Evolutionary conservation across 2,113 vertebrate species (phyloP).

Genomic region (Picathartes gymnocephalus): DNA sequence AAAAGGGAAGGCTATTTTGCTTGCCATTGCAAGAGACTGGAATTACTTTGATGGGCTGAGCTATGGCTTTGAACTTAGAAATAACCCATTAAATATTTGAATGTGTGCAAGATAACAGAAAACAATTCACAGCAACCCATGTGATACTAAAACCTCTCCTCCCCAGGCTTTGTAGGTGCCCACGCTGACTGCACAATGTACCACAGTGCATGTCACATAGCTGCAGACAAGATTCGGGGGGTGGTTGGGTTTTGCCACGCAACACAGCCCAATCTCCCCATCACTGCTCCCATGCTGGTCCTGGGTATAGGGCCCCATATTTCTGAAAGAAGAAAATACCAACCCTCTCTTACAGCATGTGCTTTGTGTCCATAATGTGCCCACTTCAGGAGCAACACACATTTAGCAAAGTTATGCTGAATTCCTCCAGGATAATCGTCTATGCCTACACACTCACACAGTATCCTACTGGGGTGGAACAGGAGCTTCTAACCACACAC

Average conservation of each 20-base stretch:
- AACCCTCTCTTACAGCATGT: background rate
- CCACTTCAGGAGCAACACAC: background rate
- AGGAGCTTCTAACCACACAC: background rate
- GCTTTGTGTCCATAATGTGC: background rate
- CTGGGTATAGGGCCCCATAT: background rate
- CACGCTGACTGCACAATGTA: background rate
- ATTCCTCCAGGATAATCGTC: background rate
- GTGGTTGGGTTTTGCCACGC: background rate
- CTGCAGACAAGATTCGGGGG: background rate
- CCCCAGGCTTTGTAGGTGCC: background rate
- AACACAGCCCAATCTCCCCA: background rate
- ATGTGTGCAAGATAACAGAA: background rate
- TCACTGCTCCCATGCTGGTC: background rate
- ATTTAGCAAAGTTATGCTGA: background rate
- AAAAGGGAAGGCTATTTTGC: background rate
- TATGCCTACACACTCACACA: background rate
- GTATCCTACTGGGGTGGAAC: background rate
- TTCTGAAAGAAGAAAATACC: background rate
- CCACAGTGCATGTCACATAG: fast-evolving
- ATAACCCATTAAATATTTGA: background rate
- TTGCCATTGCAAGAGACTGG: background rate
- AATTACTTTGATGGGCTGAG: background rate
- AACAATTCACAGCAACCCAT: background rate
- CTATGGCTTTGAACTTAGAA: background rate
- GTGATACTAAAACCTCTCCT: background rate